These are phyloP conservation scores for Clangula hyemalis DNA, from an alignment of 2,797 vertebrate genomes.

Conservation along the genomic window DNA sequence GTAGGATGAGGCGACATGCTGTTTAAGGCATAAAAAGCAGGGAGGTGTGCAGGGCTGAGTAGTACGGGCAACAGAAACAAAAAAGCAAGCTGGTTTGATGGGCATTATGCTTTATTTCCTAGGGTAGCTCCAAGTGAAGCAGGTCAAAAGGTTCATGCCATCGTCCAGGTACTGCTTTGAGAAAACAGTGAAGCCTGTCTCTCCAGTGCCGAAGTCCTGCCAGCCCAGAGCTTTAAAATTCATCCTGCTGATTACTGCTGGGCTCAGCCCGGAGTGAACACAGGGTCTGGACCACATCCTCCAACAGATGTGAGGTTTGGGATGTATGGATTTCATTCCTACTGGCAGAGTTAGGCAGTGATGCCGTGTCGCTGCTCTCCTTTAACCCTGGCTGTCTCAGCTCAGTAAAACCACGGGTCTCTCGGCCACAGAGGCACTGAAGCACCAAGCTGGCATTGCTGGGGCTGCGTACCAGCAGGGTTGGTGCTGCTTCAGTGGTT, in stretches of 20 bases:
- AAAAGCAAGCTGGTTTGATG: not conserved
- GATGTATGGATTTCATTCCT: not conserved
- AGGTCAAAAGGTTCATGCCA: not conserved
- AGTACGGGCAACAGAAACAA: not conserved
- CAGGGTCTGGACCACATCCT: not conserved
- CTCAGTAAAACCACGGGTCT: not conserved
- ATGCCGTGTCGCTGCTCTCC: not conserved
- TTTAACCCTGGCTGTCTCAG: not conserved
- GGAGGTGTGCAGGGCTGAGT: not conserved
- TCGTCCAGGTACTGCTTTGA: not conserved
- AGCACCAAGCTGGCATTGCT: not conserved
- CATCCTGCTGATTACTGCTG: constrained; percentile 4
- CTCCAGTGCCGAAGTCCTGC: not conserved
- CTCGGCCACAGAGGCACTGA: not conserved
- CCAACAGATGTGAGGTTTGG: not conserved
- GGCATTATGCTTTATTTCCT: not conserved
- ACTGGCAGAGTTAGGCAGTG: not conserved
- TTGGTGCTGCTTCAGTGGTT: not conserved
- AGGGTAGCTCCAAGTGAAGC: not conserved
- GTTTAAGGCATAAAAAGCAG: not conserved
- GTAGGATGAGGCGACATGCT: not conserved
- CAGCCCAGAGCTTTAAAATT: constrained; percentile 18
- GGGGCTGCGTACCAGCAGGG: not conserved
- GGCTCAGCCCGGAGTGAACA: not conserved
- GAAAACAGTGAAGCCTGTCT: not conserved